These are phyloP conservation scores for Gobiocypris rarus DNA, from an alignment of 2,113 vertebrate genomes.

Conservation along the genomic window DNA sequence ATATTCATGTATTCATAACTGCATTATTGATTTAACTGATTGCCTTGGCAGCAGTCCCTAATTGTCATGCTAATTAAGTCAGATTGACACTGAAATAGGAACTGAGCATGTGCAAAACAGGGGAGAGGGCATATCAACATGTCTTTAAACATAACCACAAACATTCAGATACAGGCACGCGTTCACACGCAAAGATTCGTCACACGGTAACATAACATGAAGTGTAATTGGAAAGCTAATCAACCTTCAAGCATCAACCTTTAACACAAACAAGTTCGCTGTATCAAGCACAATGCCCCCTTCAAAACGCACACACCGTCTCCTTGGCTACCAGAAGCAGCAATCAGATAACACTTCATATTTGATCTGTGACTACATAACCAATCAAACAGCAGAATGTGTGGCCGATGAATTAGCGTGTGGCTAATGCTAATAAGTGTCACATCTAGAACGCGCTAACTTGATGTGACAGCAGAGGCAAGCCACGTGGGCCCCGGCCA, in stretches of 20 bases:
- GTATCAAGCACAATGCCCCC: slow-evolving; percentile 12
- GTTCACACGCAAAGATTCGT: slow-evolving; percentile 19
- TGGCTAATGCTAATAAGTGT: slow-evolving; percentile 45
- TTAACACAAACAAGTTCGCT: slow-evolving; percentile 29
- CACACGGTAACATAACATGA: slow-evolving; percentile 21
- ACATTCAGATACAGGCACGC: slow-evolving; percentile 37
- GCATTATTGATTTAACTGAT: slow-evolving; percentile 47
- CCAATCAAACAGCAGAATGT: slow-evolving; percentile 44
- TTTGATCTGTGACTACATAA: slow-evolving; percentile 48
- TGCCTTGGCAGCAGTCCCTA: slow-evolving; percentile 49
- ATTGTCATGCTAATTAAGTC: slow-evolving; percentile 47
- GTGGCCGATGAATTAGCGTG: slow-evolving; percentile 44
- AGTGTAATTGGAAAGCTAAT: slow-evolving; percentile 48
- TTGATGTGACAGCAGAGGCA: slow-evolving; percentile 39
- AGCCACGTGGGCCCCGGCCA: neutral
- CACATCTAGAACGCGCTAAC: slow-evolving; percentile 31
- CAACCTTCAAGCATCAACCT: slow-evolving; percentile 45
- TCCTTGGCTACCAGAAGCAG: slow-evolving; percentile 29
- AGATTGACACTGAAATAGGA: slow-evolving; percentile 39
- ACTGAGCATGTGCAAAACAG: slow-evolving; percentile 31
- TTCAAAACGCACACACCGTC: slow-evolving; percentile 17
- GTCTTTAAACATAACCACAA: slow-evolving; percentile 25
- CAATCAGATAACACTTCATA: slow-evolving; percentile 50
- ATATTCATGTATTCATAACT: slow-evolving; percentile 52
- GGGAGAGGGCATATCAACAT: slow-evolving; percentile 33